Conservation (phyloP, 2,888 invertebrate genomes). For the Macrosiphum euphorbiae region DNA sequence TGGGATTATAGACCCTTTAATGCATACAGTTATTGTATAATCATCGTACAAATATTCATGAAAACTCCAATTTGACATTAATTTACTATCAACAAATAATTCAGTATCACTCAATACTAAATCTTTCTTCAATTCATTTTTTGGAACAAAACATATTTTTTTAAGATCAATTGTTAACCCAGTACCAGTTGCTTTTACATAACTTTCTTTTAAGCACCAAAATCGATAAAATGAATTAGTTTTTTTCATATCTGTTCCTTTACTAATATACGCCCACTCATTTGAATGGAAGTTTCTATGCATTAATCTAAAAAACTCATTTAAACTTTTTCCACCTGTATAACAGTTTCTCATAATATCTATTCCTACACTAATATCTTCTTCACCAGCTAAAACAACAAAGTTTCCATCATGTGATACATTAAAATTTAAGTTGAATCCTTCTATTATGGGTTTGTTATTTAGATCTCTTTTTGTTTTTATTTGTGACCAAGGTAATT, state of each 20-base stretch:
- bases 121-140: constrained; percentile 69
- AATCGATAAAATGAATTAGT: constrained; percentile 83
- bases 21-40: constrained; percentile 79
- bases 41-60: constrained; percentile 81
- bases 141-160: constrained; percentile 81
- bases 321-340: constrained; percentile 75
- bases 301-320: constrained; percentile 92
- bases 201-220: constrained; percentile 96
- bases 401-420: constrained; percentile 93
- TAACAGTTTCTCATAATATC: constrained; percentile 84
- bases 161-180: constrained; percentile 85
- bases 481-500: constrained; percentile 78
- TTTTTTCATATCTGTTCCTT: constrained; percentile 73
- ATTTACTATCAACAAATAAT: constrained; percentile 76
- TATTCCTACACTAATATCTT: constrained; percentile 76
- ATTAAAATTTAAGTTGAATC: constrained; percentile 76
- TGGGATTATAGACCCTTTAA: constrained; percentile 73
- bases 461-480: constrained; percentile 77
- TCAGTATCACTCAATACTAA: constrained; percentile 77
- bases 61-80: constrained; percentile 80
- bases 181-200: constrained; percentile 90
- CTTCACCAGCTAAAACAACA: constrained; percentile 84
- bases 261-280: constrained; percentile 85
- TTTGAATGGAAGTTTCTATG: constrained; percentile 81
- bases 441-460: constrained; percentile 78